phyloP scores from a whole-genome alignment of 2,113 vertebrate genomes.

The Genyomyrus donnyi region DNA sequence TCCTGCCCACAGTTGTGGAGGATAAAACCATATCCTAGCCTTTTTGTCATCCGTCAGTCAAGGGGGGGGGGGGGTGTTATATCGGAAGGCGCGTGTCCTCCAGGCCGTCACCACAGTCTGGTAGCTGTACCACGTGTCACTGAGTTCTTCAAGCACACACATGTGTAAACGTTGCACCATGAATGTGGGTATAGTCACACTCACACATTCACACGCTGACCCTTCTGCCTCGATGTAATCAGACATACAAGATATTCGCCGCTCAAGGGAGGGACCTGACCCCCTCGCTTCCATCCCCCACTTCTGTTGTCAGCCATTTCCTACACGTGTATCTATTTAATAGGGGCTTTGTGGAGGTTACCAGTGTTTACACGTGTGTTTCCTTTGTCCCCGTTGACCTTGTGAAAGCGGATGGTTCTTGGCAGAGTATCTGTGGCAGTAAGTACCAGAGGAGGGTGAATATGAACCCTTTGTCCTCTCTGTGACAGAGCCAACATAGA shows the following conservation, averaged over 20 bases:
- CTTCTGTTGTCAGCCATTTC: background rate
- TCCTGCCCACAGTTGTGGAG: background rate
- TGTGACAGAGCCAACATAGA: background rate
- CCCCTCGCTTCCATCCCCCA: background rate
- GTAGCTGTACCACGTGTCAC: background rate
- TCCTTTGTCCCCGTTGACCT: background rate
- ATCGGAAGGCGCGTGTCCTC: background rate
- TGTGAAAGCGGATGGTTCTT: background rate
- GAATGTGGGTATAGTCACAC: background rate
- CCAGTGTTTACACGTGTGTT: background rate
- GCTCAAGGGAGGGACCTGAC: background rate
- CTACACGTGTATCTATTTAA: slow-evolving; percentile 8
- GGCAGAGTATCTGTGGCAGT: background rate
- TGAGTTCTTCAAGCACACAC: background rate
- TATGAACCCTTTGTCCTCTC: background rate
- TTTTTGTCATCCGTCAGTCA: background rate
- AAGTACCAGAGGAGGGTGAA: background rate
- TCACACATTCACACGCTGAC: background rate
- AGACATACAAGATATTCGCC: background rate
- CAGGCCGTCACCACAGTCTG: background rate
- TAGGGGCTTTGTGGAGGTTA: background rate
- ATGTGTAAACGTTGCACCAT: background rate
- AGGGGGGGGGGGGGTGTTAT: background rate
- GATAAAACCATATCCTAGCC: background rate
- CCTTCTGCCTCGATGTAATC: background rate